Evolutionary conservation across 1,140 invertebrate species (phyloP), one percentile per base, ranked within the genome.

Genomic region (Zaprionus davidi): DNA sequence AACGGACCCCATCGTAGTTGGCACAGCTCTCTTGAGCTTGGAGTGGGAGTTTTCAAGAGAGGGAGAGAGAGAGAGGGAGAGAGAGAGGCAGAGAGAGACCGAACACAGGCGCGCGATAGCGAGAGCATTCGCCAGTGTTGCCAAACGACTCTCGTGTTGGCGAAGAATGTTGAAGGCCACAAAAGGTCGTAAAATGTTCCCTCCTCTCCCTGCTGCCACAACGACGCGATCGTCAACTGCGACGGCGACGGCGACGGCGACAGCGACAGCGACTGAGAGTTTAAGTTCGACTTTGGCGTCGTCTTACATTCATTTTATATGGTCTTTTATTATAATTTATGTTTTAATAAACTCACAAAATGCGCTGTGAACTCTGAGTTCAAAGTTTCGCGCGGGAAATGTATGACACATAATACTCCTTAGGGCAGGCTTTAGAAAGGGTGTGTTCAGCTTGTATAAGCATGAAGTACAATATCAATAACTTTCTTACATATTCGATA

Each of bases 141-240:
- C 46, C 60, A 63, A 73, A 73, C 46, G 57, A 77, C 63, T 41
- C 34, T 41, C 34, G 57, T 56, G 31, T 49, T 11, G 57, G 67
- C 38, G 24, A 87, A 82, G 82, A 87, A 86, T 87, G 72, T 46
- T 76, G 82, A 84, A 85, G 82, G 82, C 82, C 82, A 78, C 70
- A 71, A 84, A 78, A 81, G 82, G 55, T 84, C 65, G 81, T 68
- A 64, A 76, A 72, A 79, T 57, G 63, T 38, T 44, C 41, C 28
- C 17, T 22, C 4, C 13, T 58, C 46, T 24, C 38, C 46, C 58
- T 36, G 41, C 38, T 62, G 69, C 69, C 31, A 59, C 59, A 71
- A 72, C 26, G 26, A 28, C 26, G 26, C 26, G 26, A 28, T 28
- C 24, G 24, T 24, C 24, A 24, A 24, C 24, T 24, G 26, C 26